phyloP scores from a whole-genome alignment of 1,140 invertebrate genomes.

The Lordiphosa mommai region DNA sequence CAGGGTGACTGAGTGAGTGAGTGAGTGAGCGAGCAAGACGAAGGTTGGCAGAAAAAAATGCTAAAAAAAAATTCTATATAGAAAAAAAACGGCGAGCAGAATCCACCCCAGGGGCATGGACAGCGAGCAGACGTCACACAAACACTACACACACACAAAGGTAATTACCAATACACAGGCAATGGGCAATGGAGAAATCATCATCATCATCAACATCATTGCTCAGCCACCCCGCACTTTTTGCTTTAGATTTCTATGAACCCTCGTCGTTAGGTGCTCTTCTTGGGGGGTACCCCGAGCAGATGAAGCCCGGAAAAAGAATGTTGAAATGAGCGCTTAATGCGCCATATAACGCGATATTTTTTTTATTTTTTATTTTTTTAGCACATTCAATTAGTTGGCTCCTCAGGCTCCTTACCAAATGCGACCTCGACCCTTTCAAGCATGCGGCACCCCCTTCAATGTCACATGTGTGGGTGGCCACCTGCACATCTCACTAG shows the following conservation, averaged over 20 bases:
- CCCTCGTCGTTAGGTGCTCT: conserved; percentile 14
- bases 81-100: conserved; percentile 52
- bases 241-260: conserved; percentile 24
- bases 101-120: conserved; percentile 61
- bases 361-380: conserved; percentile 19
- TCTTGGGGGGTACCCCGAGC: not conserved
- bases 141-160: conserved; percentile 10
- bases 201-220: conserved; percentile 34
- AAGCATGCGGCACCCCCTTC: not conserved
- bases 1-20: conserved; percentile 7
- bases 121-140: conserved; percentile 63
- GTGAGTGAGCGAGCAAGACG: conserved; percentile 27
- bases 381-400: conserved; percentile 75
- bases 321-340: conserved; percentile 58
- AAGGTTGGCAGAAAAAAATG: conserved; percentile 14
- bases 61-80: conserved; percentile 35
- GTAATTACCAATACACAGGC: conserved; percentile 72
- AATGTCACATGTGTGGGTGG: too few relatives aligned
- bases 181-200: conserved; percentile 44
- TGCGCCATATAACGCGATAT: conserved; percentile 62
- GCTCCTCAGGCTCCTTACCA: conserved; percentile 14
- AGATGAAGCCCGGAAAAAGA: conserved; percentile 20
- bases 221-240: conserved; percentile 3
- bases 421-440: not conserved
- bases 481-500: too few relatives aligned